Base-by-base conservation (phyloP, 2,888 invertebrate genomes). In the Maniola hyperantus region DNA sequence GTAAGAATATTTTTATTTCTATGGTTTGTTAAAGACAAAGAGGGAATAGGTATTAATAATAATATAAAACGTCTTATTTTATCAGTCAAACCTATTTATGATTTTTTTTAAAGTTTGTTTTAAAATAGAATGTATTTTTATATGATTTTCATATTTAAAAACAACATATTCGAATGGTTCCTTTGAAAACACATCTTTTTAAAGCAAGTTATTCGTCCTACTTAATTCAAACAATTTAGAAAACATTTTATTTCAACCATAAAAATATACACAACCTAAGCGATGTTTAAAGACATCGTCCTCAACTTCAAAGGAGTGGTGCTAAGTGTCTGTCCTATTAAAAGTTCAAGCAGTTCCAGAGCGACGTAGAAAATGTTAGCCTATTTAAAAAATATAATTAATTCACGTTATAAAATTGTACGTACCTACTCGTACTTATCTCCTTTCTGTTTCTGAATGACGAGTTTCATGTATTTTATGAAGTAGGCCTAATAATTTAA, bases 241-340 rank as follows among this genome's bases (percentile, higher is more conserved):
- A 60, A 36, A 67, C 51, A 55, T 58, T 53, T 69, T 55, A 53
- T n/a, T 50, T 59, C 59, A 13, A 39, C 51, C 44, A 57, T 64
- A 48, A 65, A 67, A 68, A 44, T 48, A 8, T 66, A 36, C 51
- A 64, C 51, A 57, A 18, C 39, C 5, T 13, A 36, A 11, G 39
- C 18, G 39, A 46, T 26, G 36, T 51, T 42, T 36, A 36, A 50
- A 48, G 61, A 61, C 60, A 61, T 50, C 51, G 61, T 53, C 61
- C 51, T 50, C 51, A 59, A 44, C 54, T 53, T 61, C 53, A 66
- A 66, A 70, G 70, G 68, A 70, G 70, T 60, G 53, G 57, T 50
- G 54, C 68, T 58, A 5, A 70, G 70, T 68, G 66, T 58, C 68
- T 68, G 70, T 66, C 70, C 70, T 66, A 70, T 70, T 70, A 70